Conservation (phyloP, 2,113 vertebrate genomes). For the Melanerpes aurifrons region DNA sequence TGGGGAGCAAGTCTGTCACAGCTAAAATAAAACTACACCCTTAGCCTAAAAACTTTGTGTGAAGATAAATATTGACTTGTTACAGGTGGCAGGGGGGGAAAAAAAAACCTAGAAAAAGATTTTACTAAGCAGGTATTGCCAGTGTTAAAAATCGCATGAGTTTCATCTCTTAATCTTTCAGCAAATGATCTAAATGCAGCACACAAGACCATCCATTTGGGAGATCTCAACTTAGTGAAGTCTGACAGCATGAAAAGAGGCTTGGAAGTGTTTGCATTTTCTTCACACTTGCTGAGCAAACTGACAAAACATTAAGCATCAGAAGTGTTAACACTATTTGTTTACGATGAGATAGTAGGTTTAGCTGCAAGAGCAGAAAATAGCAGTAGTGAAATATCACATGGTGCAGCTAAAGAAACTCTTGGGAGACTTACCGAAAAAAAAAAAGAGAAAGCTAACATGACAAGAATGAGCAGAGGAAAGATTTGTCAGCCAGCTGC, state of each 20-base stretch:
- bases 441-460: conserved; percentile 54
- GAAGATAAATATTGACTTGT: background rate
- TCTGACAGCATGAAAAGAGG: conserved; percentile 67
- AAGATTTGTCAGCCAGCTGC: conserved; percentile 33
- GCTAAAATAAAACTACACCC: background rate
- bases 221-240: conserved; percentile 47
- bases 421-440: conserved; percentile 40
- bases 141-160: background rate
- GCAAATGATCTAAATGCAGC: background rate
- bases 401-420: conserved; percentile 52
- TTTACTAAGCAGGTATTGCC: background rate
- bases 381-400: conserved; percentile 62
- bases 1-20: background rate
- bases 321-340: conserved; percentile 70
- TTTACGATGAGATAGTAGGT: conserved; percentile 58
- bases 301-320: conserved; percentile 63
- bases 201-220: conserved; percentile 25
- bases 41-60: background rate
- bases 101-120: background rate
- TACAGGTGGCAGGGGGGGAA: background rate
- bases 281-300: conserved; percentile 66
- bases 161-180: background rate
- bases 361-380: conserved; percentile 52
- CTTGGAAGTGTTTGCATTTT: conserved; percentile 64
- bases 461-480: conserved; percentile 21